Evolutionary conservation across 2,888 invertebrate species (phyloP), one percentile per base, ranked within the genome.

Genomic region (Parnassius glacialis): DNA sequence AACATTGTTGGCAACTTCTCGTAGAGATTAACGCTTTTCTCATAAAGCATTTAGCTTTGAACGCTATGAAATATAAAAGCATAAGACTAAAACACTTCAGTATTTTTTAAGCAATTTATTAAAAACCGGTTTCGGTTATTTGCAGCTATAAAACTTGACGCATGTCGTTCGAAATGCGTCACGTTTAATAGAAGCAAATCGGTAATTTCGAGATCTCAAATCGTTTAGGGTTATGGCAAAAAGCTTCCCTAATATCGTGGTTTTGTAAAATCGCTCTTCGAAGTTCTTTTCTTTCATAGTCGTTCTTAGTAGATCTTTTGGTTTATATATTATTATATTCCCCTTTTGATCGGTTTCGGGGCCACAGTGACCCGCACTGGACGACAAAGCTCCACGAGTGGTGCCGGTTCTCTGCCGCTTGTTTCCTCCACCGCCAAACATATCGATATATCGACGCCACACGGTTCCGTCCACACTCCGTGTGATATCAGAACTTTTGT

Each of bases 401-500:
- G 74, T 10, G 90, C 81, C 3, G 86, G 84, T 67, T 90, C 90
- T 67, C 92, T 77, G 72, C 85, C 78, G 54, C 80, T 78, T 61
- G 83, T 90, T 53, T 92, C 92, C 2, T 92, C 92, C 52, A 97
- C 95, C 5, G 97, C 95, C 52, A 98, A 87, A 50, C 97, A 97
- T 50, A 98, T 92, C 5, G 95, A 95, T 64, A 98, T 94, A 78
- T 97, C 97, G 20, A 98, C 96, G 62, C 96, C 96, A 70, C 97
- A 97, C 0, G 97, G 95, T 84, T 98, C 98, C 62, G 97, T 96
- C 97, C 97, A 97, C 20, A 97, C 97, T 71, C 96, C 96, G 84
- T 97, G 97, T 0, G 98, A 98, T 34, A 99, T 92, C 51, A 98
- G 88, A 11, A 98, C 97, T 1, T 96, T 96, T 0, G 98, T 97